Base-by-base conservation (phyloP, 1,140 invertebrate species). In the Hesperophylax magnus region DNA sequence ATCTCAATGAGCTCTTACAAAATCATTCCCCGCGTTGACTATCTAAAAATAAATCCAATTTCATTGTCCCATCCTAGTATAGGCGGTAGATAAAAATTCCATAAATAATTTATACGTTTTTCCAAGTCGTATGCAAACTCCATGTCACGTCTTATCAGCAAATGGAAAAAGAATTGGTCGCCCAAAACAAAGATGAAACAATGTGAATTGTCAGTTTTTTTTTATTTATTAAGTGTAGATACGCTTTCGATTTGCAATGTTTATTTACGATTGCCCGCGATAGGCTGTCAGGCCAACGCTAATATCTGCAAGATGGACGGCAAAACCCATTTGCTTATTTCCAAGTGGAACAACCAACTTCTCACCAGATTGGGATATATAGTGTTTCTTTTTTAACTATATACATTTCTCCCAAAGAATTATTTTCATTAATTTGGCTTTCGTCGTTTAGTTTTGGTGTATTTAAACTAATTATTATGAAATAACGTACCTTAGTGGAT, bases 151-250 rank as follows among this genome's bases (percentile, higher is more conserved):
- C 61, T 65, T 65, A 78, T 65, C 61, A 24, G 20, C 31, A 47
- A 22, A 47, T 11, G 61, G 71, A 72, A 81, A 81, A 78, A 47
- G 71, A 82, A 82, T 79, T 77, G 56, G 67, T 65, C 69, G 60
- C 34, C 71, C 67, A 69, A 61, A 52, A 65, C 52, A 82, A 72
- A 77, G 17, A 77, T 63, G 80, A 65, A 83, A 76, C 61, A 65
- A 67, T 65, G 76, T 63, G 54, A 77, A 80, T 80, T 78, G 77
- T 83, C 76, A 77, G 63, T 52, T 78, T 83, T 72, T 39, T 81
- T 83, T 83, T 81, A 83, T 83, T 83, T 83, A 83, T 81, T 81
- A 77, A 81, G 71, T 81, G 79, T 81, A 83, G 82, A 83, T 83
- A 81, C 79, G 72, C 60, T 77, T 76, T 83, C 77, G 82, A 83